phyloP scores from a whole-genome alignment of 2,113 vertebrate genomes.

The Pygathrix nemaeus region DNA sequence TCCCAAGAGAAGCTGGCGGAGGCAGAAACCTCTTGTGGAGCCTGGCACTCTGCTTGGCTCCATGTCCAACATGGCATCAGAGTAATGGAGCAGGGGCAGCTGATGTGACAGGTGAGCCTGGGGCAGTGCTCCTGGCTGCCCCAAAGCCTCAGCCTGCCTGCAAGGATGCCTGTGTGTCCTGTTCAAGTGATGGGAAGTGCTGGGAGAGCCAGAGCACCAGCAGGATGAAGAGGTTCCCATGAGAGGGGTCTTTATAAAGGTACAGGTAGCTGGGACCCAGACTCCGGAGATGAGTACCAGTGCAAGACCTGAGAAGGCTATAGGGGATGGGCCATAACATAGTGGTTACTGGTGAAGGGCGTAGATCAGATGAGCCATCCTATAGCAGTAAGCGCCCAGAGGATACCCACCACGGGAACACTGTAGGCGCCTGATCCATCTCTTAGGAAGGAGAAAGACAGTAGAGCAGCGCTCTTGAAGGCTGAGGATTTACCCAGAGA shows the following conservation, averaged over 20 bases:
- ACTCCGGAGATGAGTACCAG: neutral
- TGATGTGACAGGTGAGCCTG: neutral
- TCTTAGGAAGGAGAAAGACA: neutral
- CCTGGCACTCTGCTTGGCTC: neutral
- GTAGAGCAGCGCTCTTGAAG: neutral
- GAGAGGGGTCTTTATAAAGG: neutral
- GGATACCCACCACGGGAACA: neutral
- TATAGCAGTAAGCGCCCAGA: neutral
- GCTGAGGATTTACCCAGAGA: neutral
- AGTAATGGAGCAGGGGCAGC: neutral
- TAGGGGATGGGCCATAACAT: neutral
- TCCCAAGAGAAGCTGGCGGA: neutral
- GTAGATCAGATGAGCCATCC: neutral
- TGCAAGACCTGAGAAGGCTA: neutral
- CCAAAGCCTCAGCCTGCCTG: neutral
- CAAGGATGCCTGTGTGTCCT: neutral
- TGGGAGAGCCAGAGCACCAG: neutral
- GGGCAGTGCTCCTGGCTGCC: neutral
- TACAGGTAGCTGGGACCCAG: neutral
- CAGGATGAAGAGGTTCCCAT: neutral
- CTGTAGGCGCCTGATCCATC: too few species aligned
- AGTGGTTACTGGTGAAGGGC: neutral
- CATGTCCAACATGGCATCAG: neutral
- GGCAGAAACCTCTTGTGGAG: neutral
- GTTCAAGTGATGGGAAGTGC: neutral